phyloP scores from a whole-genome alignment of 1,140 invertebrate genomes.

The Potamilus streckersoni region DNA sequence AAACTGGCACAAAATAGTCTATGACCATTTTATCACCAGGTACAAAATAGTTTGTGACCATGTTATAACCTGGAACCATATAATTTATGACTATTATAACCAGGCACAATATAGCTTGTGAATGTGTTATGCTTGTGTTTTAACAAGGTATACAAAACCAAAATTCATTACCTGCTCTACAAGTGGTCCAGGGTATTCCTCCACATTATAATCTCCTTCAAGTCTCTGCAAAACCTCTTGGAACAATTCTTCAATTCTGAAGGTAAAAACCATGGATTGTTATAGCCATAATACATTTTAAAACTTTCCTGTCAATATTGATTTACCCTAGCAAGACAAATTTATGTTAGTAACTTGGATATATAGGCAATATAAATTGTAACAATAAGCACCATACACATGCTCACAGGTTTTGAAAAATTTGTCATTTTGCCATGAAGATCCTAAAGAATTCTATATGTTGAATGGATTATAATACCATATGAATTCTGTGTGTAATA shows the following conservation, averaged over 20 bases:
- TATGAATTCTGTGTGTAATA: too few species aligned
- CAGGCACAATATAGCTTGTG: too few species aligned
- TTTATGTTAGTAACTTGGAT: neutral
- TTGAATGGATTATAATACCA: too few species aligned
- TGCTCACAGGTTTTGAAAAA: neutral
- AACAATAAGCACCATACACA: neutral
- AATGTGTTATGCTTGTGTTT: too few species aligned
- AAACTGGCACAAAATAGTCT: too few species aligned
- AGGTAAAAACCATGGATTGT: constrained; percentile 10
- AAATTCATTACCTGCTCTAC: constrained; percentile 45
- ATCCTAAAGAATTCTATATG: too few species aligned
- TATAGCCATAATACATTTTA: too few species aligned
- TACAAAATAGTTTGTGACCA: too few species aligned
- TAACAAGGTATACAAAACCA: too few species aligned
- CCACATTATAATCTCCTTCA: constrained; percentile 57
- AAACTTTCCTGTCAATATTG: neutral
- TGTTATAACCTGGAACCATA: too few species aligned
- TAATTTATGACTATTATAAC: too few species aligned
- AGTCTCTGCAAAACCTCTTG: constrained; percentile 51
- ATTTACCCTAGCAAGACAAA: neutral
- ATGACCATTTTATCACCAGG: too few species aligned
- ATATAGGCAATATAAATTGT: neutral
- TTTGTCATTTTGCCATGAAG: neutral
- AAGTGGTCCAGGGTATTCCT: constrained; percentile 39
- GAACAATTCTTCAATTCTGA: constrained; percentile 53